Conservation (phyloP, 2,888 invertebrate species). For the Watsonalla binaria region DNA sequence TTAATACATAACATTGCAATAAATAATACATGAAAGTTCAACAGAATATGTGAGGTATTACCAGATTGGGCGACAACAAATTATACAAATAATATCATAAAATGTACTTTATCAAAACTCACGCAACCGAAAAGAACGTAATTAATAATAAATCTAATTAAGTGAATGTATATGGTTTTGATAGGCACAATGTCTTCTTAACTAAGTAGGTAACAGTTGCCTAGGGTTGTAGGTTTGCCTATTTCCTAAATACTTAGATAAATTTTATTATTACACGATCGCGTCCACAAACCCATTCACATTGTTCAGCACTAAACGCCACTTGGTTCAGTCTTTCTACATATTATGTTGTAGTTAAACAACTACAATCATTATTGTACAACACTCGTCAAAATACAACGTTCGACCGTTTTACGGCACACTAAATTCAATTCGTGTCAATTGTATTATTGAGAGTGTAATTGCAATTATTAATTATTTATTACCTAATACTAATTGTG, state of each 20-base stretch:
- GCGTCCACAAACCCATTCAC: constrained; percentile 33
- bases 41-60: constrained; percentile 23
- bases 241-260: constrained; percentile 21
- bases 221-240: constrained; percentile 22
- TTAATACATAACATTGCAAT: not conserved
- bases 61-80: constrained; percentile 4
- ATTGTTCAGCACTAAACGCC: constrained; percentile 31
- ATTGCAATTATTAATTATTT: not conserved
- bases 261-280: constrained; percentile 25
- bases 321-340: constrained; percentile 62
- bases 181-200: constrained; percentile 37
- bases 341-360: constrained; percentile 44
- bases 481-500: not conserved
- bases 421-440: not conserved
- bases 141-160: not conserved
- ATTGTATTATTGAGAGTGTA: constrained; percentile 11
- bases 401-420: not conserved
- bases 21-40: constrained; percentile 5
- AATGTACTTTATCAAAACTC: constrained; percentile 3
- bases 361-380: constrained; percentile 17
- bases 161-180: constrained; percentile 6
- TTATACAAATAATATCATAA: not conserved
- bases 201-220: constrained; percentile 37
- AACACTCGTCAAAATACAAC: not conserved
- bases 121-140: constrained; percentile 1